These are phyloP conservation scores for Amblyornis subalaris DNA, from an alignment of 2,113 vertebrate genomes.

Conservation along the genomic window DNA sequence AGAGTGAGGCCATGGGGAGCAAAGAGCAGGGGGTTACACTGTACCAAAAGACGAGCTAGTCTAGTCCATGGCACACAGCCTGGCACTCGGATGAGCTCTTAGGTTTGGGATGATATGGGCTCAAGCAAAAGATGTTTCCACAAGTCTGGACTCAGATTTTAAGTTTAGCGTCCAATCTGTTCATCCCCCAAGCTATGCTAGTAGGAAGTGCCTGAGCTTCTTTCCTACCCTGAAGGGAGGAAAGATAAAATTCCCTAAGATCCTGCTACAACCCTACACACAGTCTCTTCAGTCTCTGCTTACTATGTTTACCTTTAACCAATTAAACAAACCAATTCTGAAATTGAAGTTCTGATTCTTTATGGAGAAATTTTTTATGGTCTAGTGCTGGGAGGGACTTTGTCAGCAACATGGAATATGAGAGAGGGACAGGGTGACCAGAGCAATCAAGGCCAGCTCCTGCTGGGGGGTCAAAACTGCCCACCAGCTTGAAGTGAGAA, in stretches of 20 bases:
- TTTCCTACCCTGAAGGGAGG: background rate
- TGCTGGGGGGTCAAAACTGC: background rate
- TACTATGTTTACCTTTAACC: background rate
- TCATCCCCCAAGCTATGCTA: background rate
- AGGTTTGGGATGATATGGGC: background rate
- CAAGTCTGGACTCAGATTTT: background rate
- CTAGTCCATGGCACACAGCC: background rate
- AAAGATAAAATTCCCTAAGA: background rate
- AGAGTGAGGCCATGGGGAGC: background rate
- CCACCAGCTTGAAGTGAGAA: background rate
- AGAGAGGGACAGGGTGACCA: background rate
- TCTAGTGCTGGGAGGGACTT: background rate
- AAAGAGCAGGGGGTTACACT: background rate
- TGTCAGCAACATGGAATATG: background rate
- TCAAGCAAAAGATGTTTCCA: background rate
- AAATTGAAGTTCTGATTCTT: background rate
- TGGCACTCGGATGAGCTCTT: background rate
- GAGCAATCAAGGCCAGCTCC: background rate
- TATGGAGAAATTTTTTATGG: background rate
- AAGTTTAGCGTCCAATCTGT: background rate
- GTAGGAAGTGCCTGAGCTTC: background rate
- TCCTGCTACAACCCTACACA: background rate
- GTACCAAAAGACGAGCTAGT: background rate
- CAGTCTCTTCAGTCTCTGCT: background rate
- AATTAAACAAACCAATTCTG: background rate